Percentiles rank a stretch among this genome's conserved stretches.
These are phyloP conservation scores for Halcyon leucocephala DNA, from an alignment of 2,797 vertebrate genomes.

Conservation along the genomic window DNA sequence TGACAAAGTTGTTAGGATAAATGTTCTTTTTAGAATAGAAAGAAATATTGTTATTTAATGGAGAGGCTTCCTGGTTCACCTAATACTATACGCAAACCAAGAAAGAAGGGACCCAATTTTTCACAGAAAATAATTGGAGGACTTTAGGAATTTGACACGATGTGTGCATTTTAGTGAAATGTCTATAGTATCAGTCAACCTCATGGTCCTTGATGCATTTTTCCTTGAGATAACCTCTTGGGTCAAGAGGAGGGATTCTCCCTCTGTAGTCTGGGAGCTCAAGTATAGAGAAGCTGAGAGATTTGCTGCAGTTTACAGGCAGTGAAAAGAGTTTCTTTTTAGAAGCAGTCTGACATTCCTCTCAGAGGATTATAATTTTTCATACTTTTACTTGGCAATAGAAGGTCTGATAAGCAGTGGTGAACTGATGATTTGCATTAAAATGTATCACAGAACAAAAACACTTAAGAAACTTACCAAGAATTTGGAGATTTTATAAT, in stretches of 20 bases:
- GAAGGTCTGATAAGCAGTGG: background rate
- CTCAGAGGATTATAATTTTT: background rate
- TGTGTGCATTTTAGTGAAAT: background rate
- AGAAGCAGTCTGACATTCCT: background rate
- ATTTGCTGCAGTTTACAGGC: accelerated
- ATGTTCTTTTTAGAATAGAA: background rate
- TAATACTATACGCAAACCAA: background rate
- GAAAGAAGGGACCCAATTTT: background rate
- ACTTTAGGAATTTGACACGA: background rate
- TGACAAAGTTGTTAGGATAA: background rate
- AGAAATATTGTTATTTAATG: background rate
- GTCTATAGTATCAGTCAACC: background rate
- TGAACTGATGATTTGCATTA: background rate
- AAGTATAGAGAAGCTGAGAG: background rate
- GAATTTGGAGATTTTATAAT: background rate
- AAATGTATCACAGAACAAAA: background rate
- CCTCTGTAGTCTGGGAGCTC: background rate
- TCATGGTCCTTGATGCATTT: background rate
- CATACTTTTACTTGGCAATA: background rate
- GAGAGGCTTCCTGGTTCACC: background rate
- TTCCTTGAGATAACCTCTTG: background rate
- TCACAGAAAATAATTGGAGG: background rate
- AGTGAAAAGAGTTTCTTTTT: background rate
- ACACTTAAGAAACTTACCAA: background rate
- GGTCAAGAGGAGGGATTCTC: background rate